Evolutionary conservation across 2,797 vertebrate species (phyloP).

Genomic region (Mus minutoides): DNA sequence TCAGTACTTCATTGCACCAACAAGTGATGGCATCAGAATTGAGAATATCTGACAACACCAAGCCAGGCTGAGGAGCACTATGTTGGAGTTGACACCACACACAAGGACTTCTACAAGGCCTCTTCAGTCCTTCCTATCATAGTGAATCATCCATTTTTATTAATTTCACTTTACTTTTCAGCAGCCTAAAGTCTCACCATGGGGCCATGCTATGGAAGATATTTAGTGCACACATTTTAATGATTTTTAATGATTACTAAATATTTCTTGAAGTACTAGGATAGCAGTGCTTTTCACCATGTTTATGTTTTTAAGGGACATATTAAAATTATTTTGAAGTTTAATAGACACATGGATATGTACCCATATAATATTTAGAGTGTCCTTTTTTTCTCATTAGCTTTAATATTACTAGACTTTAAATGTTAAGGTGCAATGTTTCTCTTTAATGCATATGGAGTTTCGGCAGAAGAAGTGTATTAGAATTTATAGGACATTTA

Average conservation of each 20-base stretch:
- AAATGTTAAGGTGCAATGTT: neutral
- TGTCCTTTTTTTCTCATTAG: conserved; percentile 9
- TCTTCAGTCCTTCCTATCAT: neutral
- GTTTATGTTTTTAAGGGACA: neutral
- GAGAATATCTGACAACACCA: neutral
- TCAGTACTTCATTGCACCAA: neutral
- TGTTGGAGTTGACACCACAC: neutral
- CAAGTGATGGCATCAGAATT: neutral
- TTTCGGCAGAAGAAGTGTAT: neutral
- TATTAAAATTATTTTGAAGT: neutral
- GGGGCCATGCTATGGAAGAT: neutral
- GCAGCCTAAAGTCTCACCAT: neutral
- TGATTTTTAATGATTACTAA: neutral
- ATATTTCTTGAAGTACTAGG: neutral
- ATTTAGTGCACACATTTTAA: neutral
- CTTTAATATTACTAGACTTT: neutral
- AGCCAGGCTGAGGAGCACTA: neutral
- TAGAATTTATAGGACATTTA: neutral
- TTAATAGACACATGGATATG: neutral
- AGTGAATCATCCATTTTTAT: neutral
- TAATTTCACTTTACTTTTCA: neutral
- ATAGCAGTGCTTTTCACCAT: neutral
- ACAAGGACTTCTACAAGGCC: neutral
- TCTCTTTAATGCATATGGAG: neutral
- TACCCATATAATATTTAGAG: neutral